phyloP scores from a whole-genome alignment of 2,113 vertebrate genomes.

The Thermophis baileyi region DNA sequence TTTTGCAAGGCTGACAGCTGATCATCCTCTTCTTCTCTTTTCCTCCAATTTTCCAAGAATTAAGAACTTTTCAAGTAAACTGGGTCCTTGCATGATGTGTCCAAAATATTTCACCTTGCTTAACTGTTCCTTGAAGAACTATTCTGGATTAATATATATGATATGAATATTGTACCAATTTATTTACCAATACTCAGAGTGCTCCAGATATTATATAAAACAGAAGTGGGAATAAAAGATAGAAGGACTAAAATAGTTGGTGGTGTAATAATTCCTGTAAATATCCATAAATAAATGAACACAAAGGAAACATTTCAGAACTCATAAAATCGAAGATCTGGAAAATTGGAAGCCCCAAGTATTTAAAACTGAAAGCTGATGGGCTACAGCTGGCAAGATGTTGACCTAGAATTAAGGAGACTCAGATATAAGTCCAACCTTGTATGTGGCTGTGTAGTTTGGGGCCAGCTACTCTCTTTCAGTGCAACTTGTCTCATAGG shows the following conservation, averaged over 20 bases:
- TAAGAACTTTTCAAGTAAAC: neutral
- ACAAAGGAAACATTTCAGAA: neutral
- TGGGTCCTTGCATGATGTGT: neutral
- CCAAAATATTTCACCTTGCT: neutral
- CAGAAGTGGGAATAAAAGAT: neutral
- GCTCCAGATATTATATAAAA: neutral
- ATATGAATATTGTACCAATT: neutral
- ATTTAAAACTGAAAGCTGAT: neutral
- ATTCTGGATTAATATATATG: neutral
- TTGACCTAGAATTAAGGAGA: neutral
- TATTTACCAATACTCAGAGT: neutral
- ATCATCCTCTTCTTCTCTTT: neutral
- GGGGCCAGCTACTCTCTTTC: neutral
- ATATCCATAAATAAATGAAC: neutral
- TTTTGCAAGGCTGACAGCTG: neutral
- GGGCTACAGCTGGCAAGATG: neutral
- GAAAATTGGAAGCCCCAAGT: neutral
- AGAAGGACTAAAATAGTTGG: neutral
- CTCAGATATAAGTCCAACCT: neutral
- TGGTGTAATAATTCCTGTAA: neutral
- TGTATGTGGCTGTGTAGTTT: neutral
- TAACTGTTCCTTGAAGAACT: neutral
- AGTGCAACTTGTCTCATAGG: neutral
- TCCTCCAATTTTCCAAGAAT: neutral
- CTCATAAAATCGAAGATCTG: neutral